These are phyloP conservation scores for Lacanobia oleracea DNA, from an alignment of 2,888 invertebrate genomes.

Conservation along the genomic window DNA sequence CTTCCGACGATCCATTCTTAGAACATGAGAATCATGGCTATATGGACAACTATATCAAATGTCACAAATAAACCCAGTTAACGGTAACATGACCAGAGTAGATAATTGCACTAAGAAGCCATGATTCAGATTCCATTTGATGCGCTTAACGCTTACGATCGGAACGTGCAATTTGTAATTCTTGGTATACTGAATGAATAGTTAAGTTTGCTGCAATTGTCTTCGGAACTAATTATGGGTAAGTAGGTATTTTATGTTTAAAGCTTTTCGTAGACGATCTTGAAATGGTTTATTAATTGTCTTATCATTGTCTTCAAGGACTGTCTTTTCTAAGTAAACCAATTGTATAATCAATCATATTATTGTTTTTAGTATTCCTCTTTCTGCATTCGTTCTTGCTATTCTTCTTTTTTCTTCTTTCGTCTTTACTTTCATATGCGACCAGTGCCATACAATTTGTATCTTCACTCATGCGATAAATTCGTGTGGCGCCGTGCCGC, in stretches of 20 bases:
- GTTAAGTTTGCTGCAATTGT: conserved; percentile 31
- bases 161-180: conserved; percentile 43
- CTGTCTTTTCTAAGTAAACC: neutral
- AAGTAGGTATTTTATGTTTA: neutral
- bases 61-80: conserved; percentile 14
- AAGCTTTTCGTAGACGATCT: neutral
- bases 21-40: neutral
- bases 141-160: conserved; percentile 42
- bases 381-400: neutral
- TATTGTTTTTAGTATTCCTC: neutral
- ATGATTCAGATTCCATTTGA: conserved; percentile 28
- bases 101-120: neutral
- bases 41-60: conserved; percentile 12
- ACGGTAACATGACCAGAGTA: conserved; percentile 31
- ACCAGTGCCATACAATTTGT: conserved; percentile 1
- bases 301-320: neutral
- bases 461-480: neutral
- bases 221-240: neutral
- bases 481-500: neutral
- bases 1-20: conserved; percentile 10
- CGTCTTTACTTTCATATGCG: neutral
- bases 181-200: conserved; percentile 37
- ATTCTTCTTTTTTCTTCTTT: neutral
- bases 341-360: neutral
- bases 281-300: neutral